Evolutionary conservation across 2,113 vertebrate species (phyloP).

Genomic region (Gymnocephalus cernua): DNA sequence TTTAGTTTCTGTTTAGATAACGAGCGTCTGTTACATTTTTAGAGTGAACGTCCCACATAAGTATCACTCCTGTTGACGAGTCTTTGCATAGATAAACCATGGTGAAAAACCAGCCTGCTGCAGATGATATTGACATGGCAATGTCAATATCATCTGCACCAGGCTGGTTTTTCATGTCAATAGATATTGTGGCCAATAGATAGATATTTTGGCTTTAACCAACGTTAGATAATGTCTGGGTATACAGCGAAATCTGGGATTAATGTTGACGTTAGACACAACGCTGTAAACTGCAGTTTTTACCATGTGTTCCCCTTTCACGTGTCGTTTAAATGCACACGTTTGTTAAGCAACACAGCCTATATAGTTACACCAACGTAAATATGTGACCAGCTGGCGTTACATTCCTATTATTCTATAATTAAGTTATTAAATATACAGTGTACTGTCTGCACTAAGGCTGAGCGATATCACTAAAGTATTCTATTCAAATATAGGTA

Average conservation of each 20-base stretch:
- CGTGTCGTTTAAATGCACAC: not conserved
- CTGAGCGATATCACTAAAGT: no score
- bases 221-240: no score
- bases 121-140: no score
- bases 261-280: not conserved
- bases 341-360: not conserved
- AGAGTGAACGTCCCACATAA: not conserved
- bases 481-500: no score
- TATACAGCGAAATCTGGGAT: no score
- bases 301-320: not conserved
- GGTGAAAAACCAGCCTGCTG: no score
- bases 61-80: not conserved
- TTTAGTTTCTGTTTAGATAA: constrained; percentile 21
- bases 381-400: not conserved
- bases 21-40: not conserved
- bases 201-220: no score
- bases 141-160: no score
- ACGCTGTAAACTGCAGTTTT: not conserved
- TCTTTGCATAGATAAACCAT: constrained; percentile 15
- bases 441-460: no score
- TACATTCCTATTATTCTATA: not conserved
- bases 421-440: not conserved
- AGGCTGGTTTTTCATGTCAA: no score
- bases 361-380: not conserved
- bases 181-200: no score